Conservation (phyloP, 2,113 vertebrate genomes). For the Aythya baeri region DNA sequence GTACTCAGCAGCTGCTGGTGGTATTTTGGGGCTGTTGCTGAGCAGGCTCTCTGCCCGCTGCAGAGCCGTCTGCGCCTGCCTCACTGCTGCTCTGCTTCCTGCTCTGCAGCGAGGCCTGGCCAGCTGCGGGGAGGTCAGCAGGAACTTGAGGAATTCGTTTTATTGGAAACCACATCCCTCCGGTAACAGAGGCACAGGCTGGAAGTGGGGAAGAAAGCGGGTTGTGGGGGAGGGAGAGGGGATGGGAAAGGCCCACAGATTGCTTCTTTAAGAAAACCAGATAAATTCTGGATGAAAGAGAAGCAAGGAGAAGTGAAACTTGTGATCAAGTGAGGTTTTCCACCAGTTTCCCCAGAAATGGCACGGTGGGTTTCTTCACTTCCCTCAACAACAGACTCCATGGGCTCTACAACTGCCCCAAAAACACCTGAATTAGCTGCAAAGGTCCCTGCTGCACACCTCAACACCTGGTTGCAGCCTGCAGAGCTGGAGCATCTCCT, state of each 20-base stretch:
- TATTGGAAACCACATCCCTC: neutral
- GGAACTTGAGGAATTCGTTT: neutral
- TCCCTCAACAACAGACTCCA: accelerated
- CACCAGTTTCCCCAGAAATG: neutral
- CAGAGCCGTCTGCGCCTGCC: neutral
- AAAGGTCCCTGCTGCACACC: neutral
- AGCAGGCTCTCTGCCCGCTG: accelerated
- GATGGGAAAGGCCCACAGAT: neutral
- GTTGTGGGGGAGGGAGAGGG: neutral
- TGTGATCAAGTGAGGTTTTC: neutral
- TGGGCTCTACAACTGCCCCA: neutral
- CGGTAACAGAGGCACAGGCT: neutral
- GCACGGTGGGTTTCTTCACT: neutral
- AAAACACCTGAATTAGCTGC: neutral
- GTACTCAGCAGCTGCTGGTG: neutral
- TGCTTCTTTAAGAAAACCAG: neutral
- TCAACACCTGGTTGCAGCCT: neutral
- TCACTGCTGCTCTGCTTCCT: neutral
- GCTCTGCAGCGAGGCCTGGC: neutral
- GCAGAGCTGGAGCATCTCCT: neutral
- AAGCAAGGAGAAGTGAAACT: neutral
- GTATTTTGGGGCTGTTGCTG: neutral
- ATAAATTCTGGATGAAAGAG: neutral
- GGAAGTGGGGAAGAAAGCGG: neutral
- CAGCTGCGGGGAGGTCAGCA: neutral